Base-by-base conservation (phyloP, 2,113 vertebrate genomes). In the Bolborhynchus lineola region DNA sequence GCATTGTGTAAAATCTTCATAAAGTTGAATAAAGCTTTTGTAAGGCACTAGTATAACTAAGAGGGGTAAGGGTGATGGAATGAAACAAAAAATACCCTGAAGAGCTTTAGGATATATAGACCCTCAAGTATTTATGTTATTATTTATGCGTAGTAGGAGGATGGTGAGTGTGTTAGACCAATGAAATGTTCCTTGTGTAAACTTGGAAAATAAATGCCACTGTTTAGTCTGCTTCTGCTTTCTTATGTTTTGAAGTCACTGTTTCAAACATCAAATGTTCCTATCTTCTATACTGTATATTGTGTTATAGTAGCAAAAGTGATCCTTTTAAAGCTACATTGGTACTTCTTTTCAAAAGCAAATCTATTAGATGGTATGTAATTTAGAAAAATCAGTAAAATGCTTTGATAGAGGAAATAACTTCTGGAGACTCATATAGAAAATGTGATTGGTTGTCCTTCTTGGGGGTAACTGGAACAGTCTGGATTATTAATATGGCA, bases 21-120 rank as follows among this genome's bases (percentile, higher is more conserved):
- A 62, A 90, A 86, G 41, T n/a, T 92, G 76, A 93, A 74, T 95
- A 78, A 86, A 88, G 35, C 46, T 74, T 94, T 86, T 90, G 41
- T 76, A 59, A 80, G 41, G 25, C 11, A 19, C 23, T 24, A 11
- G 55, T 88, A 46, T 93, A 86, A 81, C 53, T 90, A 18, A 4
- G 23, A 13, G 8, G 5, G 2, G 31, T 21, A 19, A 25, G 8
- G 16, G 15, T 68, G 28, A 4, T 79, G 62, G 13, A 78, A 71
- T 53, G 82, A 64, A 90, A 72, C 21, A 65, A 60, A 90, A 59
- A 71, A 35, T 5, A 33, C 52, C 9, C 23, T 74, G 46, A 59
- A 86, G 88, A 74, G 49, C n/a, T 77, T 86, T 72, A 85, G 33
- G 16, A 49, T 80, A 53, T 41, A 33, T 29, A 67, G 37, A 64